Base-by-base conservation (phyloP, 2,113 vertebrate genomes). In the Hassar affinis region DNA sequence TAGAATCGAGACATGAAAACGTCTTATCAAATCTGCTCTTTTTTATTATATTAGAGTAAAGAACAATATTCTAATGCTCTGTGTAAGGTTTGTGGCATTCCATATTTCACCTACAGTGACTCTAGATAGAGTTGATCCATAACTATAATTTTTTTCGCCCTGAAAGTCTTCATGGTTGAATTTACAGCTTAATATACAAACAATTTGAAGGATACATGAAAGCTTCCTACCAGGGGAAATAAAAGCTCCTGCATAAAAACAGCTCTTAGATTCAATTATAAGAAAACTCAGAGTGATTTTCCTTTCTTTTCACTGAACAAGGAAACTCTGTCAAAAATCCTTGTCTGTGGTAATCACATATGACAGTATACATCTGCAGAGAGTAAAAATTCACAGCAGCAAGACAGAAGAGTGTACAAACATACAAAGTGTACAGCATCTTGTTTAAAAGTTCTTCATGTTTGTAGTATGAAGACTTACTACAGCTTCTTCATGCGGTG, bases 401-500 rank as follows among this genome's bases (percentile, higher is more conserved):
- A 56, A 56, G 20, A 27, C 12, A 61, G 4, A 11, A 27, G 11
- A 14, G 49, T 51, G 49, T 51, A 47, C 7, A 47, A 47, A 47
- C 45, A 47, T 47, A 47, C 10, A 49, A 49, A 49, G 47, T 12
- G 47, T 49, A 17, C 18, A 54, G 49, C 49, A 51, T 51, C 12
- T 51, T 11, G 56, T 57, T 57, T 57, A 25, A 10, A 57, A 57
- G 3, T 22, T 1, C 7, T n/a, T 72, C 49, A 30, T 9, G 27
- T 47, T n/a, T 57, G 6, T 14, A 18, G 6, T 14, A 18, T 78
- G 42, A 4, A 77, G 33, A 93, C 96, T 94, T 84, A 97, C 97
- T 82, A 94, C 97, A 52, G 97, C 95, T 5, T 98, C 97, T 89
- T 97, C 97, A n/a, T 97, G 93, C 0, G 96, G 96, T 66, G 96